Base-by-base conservation (phyloP, 2,797 vertebrate species). In the Gymnocypris eckloni region DNA sequence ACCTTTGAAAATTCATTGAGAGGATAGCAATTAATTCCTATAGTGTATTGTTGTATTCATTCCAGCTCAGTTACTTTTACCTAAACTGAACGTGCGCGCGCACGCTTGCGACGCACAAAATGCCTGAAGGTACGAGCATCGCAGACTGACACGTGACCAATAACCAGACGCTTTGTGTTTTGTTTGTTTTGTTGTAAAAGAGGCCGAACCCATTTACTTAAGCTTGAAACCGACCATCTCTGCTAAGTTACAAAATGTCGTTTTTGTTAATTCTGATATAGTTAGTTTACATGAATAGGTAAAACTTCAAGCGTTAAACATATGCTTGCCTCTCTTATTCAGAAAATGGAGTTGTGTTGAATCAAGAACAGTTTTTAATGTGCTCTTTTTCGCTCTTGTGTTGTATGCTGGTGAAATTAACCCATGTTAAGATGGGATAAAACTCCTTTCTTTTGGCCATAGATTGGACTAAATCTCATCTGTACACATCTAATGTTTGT, bases 1-100 rank as follows among this genome's bases (percentile, higher is more conserved):
- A 93, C 92, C 92, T 92, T 89, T 80, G 86, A 41, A 86, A 85
- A 89, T 87, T 87, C 90, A 92, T 91, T 90, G 83, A 89, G 67
- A 28, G 77, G 70, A 82, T 81, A 56, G 79, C 79, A 87, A 85
- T 86, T 87, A 87, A 84, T 87, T 89, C 85, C 84, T 84, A 90
- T 76, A 88, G 85, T 90, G 87, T 86, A 89, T 89, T 91, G 86
- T 89, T 91, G 86, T 89, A 66, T 89, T 91, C 90, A 90, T 90
- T 91, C 89, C 89, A 86, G 88, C 82, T 89, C 88, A 85, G 89
- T 85, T 89, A 90, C 83, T 89, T 92, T 89, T 88, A 89, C 81
- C 86, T 79, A 90, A 90, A 89, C 79, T 90, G 72, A 28, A 41
- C 69, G 78, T 79, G 82, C 64, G 87, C 88, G 84, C 81, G 25